Percentiles rank a stretch among this genome's conserved stretches.
Evolutionary conservation across 2,113 vertebrate species (phyloP).

Genomic region (Hippolais icterina): DNA sequence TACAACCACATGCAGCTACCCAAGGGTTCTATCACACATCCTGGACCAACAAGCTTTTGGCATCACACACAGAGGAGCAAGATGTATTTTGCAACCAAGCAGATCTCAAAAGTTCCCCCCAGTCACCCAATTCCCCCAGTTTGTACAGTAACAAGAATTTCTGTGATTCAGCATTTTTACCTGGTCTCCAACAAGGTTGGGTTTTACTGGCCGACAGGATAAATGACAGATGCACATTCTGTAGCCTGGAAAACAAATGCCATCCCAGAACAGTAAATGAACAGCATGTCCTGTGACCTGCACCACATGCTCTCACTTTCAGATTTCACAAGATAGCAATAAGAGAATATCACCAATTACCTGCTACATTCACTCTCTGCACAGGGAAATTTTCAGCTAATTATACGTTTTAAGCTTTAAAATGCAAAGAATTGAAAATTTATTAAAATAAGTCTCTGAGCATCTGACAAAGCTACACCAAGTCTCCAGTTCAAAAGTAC

Average conservation of each 20-base stretch:
- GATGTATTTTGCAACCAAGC: background rate
- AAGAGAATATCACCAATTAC: background rate
- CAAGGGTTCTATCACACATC: background rate
- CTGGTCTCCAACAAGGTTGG: conserved; percentile 82
- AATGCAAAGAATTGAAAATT: background rate
- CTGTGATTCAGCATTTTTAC: conserved; percentile 46
- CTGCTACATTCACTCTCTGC: background rate
- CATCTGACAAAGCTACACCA: background rate
- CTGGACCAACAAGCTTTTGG: background rate
- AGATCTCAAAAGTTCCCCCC: background rate
- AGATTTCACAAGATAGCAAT: background rate
- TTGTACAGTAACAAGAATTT: background rate
- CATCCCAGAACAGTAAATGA: background rate
- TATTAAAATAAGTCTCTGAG: background rate
- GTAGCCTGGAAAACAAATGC: conserved; percentile 79
- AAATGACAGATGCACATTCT: conserved; percentile 98
- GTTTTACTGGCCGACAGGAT: conserved; percentile 85
- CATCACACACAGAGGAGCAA: background rate
- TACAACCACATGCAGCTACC: background rate
- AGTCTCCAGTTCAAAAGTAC: background rate
- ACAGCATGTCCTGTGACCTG: background rate
- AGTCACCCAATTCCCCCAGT: background rate
- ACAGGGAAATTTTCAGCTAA: background rate
- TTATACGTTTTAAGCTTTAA: background rate
- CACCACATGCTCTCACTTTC: background rate